Percentiles rank a stretch among this genome's conserved stretches.
Evolutionary conservation across 2,113 vertebrate genomes (phyloP).

Genomic region (Austrofundulus limnaeus): DNA sequence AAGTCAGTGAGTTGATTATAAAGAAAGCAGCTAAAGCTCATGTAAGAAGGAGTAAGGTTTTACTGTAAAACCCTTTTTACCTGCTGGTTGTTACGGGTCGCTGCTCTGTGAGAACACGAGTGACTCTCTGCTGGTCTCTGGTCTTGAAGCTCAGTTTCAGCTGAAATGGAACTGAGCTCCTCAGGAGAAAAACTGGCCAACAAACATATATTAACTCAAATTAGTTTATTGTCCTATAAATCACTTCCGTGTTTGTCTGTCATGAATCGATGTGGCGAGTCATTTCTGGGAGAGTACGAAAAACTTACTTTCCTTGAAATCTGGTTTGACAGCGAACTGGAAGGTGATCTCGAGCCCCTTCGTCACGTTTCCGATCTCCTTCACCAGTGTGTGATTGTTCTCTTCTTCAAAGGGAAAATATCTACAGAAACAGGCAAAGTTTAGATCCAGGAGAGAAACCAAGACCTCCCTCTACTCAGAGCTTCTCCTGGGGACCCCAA

Average conservation of each 20-base stretch:
- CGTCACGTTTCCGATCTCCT: slow-evolving; percentile 77
- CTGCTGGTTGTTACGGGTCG: slow-evolving; percentile 71
- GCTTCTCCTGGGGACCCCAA: too few species aligned
- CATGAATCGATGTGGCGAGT: neutral
- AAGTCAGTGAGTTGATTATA: neutral
- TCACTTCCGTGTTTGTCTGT: neutral
- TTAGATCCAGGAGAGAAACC: too few species aligned
- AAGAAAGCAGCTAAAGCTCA: neutral
- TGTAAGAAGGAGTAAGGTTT: neutral
- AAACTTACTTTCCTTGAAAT: slow-evolving; percentile 62
- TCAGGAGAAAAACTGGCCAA: slow-evolving; percentile 67
- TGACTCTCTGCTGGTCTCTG: slow-evolving; percentile 72
- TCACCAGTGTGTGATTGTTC: slow-evolving; percentile 66
- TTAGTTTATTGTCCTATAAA: neutral
- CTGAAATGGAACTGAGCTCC: slow-evolving; percentile 72
- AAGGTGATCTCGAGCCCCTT: slow-evolving; percentile 72
- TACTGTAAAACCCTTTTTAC: slow-evolving; percentile 46
- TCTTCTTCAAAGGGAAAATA: slow-evolving; percentile 76
- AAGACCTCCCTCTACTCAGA: too few species aligned
- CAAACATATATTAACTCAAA: neutral
- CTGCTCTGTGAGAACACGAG: slow-evolving; percentile 73
- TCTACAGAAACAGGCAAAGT: too few species aligned
- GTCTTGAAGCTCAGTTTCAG: slow-evolving; percentile 78
- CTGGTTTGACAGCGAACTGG: slow-evolving; percentile 77
- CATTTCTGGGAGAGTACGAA: neutral